These are phyloP conservation scores for Sylvilagus bachmani DNA, from an alignment of 2,113 vertebrate genomes.

Conservation along the genomic window DNA sequence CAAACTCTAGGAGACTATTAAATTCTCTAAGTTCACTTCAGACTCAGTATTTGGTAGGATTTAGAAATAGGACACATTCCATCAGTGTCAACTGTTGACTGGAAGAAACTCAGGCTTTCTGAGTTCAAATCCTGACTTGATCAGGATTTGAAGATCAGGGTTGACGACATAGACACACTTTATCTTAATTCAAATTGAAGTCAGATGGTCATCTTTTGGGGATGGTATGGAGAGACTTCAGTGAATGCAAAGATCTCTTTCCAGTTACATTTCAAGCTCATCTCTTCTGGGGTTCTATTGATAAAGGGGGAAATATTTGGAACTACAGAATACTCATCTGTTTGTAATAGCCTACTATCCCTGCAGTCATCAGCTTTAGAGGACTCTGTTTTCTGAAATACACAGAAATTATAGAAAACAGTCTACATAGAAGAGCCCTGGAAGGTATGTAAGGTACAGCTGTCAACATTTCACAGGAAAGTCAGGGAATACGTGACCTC, in stretches of 20 bases:
- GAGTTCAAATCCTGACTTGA: too few relatives aligned
- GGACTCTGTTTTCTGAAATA: constrained; percentile 32
- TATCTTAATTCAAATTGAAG: not conserved
- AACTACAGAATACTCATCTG: not conserved
- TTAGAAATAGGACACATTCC: too few relatives aligned
- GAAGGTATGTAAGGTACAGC: not conserved
- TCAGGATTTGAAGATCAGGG: not conserved
- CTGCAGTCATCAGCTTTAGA: not conserved
- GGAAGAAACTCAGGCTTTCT: too few relatives aligned
- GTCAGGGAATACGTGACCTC: not conserved
- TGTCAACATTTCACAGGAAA: not conserved
- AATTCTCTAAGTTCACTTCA: constrained; percentile 24
- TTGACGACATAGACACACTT: not conserved
- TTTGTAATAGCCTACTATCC: not conserved
- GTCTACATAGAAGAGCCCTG: not conserved
- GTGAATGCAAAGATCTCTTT: not conserved
- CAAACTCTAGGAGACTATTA: constrained; percentile 10
- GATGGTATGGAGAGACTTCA: not conserved
- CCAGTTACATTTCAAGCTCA: not conserved
- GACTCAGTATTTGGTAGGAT: not conserved
- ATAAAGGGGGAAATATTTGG: not conserved
- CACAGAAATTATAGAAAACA: constrained; percentile 10
- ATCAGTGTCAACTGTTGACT: too few relatives aligned
- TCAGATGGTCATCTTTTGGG: not conserved
- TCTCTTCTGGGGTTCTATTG: not conserved